Evolutionary conservation across 2,113 vertebrate species (phyloP), one percentile per base, ranked within the genome.

Genomic region (Cebus imitator): DNA sequence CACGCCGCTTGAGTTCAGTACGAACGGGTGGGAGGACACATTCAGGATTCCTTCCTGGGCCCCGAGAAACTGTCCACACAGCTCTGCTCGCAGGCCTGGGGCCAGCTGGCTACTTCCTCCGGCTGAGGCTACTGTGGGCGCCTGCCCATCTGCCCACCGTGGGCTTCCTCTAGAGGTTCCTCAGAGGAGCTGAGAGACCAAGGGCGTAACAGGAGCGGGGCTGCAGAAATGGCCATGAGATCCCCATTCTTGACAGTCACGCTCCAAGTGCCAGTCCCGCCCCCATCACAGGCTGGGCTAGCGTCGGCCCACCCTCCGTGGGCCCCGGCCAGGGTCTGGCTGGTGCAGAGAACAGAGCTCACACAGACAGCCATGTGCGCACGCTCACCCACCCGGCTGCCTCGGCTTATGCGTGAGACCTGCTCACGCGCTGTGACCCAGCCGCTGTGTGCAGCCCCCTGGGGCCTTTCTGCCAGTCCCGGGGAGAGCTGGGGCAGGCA

Each of bases 311-410:
- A 95, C 91, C 37, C 25, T 3, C 1, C 10, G 8, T 91, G 93
- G 95, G 45, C 48, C 37, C 17, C 3, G 64, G 87, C 97, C 97
- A 98, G 92, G 82, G 75, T 9, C 94, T 72, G 78, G 91, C 96
- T 73, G 58, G 90, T 10, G 40, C 92, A 79, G 70, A 68, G 83
- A 91, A 73, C 87, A 52, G 78, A 93, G 73, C 91, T 96, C 93
- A 91, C 96, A 87, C 72, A 78, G 86, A 82, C 91, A 85, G 93
- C 91, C 76, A 83, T 57, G 88, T 40, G 86, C 66, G 79, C 25
- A 55, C 20, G 81, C 73, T 93, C 88, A 5, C 88, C 94, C 94
- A 57, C 66, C 37, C 32, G 0, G 40, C 58, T 5, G 18, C 61
- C 92, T 92, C 27, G 1, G 75, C 76, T 76, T 66, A 55, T 40